Evolutionary conservation across 2,113 vertebrate genomes (phyloP).

Genomic region (Platichthys flesus): DNA sequence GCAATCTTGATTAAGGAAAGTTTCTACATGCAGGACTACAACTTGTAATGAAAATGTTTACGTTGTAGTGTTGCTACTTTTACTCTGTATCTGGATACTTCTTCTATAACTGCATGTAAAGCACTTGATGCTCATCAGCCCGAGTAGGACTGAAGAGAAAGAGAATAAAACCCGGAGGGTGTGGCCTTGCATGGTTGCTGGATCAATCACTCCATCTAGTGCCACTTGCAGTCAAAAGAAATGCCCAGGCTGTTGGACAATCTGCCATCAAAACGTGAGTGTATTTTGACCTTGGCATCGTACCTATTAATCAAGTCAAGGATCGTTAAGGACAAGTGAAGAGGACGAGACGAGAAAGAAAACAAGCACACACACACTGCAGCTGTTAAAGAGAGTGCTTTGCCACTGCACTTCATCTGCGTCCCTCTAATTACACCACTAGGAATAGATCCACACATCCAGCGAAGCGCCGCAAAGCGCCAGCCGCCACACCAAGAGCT

Average conservation of each 20-base stretch:
- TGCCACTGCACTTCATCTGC: conserved; percentile 72
- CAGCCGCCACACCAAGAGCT: conserved; percentile 74
- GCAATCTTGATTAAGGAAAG: too few species aligned
- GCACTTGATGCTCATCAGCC: conserved; percentile 62
- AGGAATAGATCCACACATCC: conserved; percentile 77
- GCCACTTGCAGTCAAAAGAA: conserved; percentile 55
- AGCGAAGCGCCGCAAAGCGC: conserved; percentile 62
- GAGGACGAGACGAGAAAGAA: conserved; percentile 77
- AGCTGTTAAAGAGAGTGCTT: conserved; percentile 77
- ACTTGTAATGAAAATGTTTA: not conserved
- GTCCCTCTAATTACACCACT: conserved; percentile 79
- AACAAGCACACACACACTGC: conserved; percentile 76
- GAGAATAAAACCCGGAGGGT: conserved; percentile 76
- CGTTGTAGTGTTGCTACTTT: not conserved
- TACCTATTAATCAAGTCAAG: conserved; percentile 76
- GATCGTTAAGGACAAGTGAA: conserved; percentile 71
- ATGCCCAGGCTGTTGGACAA: conserved; percentile 41
- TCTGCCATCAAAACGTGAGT: conserved; percentile 61
- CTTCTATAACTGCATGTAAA: conserved; percentile 24
- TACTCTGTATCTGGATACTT: not conserved
- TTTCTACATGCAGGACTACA: not conserved
- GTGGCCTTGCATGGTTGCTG: conserved; percentile 74
- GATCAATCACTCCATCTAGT: conserved; percentile 70
- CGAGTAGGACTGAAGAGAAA: conserved; percentile 37
- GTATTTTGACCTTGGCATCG: conserved; percentile 71